These are phyloP conservation scores for Paraplagusia blochii DNA, from an alignment of 2,113 vertebrate species.

Conservation along the genomic window DNA sequence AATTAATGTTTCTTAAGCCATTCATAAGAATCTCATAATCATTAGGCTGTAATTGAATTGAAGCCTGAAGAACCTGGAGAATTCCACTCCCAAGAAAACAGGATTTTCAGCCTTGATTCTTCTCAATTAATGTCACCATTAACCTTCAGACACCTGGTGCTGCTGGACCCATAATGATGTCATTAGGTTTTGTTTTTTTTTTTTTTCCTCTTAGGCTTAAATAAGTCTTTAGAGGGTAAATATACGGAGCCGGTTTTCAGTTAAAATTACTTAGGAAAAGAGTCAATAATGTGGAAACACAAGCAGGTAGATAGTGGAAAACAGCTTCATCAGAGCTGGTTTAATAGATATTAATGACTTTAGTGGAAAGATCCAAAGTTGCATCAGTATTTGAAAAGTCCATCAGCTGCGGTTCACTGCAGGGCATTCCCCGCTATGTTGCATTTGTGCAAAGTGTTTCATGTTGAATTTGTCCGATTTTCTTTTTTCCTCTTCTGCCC, in stretches of 20 bases:
- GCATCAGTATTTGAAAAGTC: conserved; percentile 29
- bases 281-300: conserved; percentile 36
- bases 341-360: conserved; percentile 19
- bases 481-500: conserved; percentile 4
- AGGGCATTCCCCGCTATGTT: conserved; percentile 14
- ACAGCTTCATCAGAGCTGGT: conserved; percentile 38
- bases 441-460: conserved; percentile 20
- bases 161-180: conserved; percentile 52
- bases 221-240: conserved; percentile 63
- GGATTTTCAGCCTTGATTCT: conserved; percentile 19
- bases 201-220: conserved; percentile 46
- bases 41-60: no score
- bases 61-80: no score
- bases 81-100: conserved; percentile 1
- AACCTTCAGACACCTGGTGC: conserved; percentile 59
- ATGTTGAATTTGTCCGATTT: conserved; percentile 4
- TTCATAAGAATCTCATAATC: no score
- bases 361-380: conserved; percentile 15
- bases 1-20: no score
- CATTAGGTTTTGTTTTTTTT: conserved; percentile 47
- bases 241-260: conserved; percentile 53
- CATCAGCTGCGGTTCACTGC: conserved; percentile 16
- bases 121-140: conserved; percentile 57
- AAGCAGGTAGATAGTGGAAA: conserved; percentile 9
- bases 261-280: conserved; percentile 46